Conservation (phyloP, 1,140 invertebrate genomes). For the Piezodorus guildinii region DNA sequence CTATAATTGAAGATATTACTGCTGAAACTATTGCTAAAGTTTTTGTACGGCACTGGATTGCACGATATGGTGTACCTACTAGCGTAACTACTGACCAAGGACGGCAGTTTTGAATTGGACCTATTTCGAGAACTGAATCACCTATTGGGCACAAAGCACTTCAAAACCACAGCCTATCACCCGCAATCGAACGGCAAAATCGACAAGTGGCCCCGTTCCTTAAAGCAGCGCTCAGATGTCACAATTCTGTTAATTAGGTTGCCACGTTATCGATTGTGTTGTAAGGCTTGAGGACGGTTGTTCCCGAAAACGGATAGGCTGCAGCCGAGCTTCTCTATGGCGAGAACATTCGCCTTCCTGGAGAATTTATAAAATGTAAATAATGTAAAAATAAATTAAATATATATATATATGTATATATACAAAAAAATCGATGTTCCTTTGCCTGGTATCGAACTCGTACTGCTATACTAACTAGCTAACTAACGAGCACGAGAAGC, state of each 20-base stretch:
- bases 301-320: neutral
- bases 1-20: neutral
- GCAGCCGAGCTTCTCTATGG: neutral
- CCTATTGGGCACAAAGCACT: neutral
- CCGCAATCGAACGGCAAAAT: too few relatives aligned
- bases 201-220: too few relatives aligned
- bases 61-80: too few relatives aligned
- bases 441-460: too few relatives aligned
- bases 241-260: neutral
- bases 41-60: neutral
- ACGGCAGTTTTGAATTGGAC: neutral
- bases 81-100: neutral
- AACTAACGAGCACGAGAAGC: too few relatives aligned
- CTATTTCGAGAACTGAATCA: neutral
- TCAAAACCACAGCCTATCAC: too few relatives aligned
- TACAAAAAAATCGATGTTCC: too few relatives aligned
- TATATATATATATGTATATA: too few relatives aligned
- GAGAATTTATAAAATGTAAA: neutral
- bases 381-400: too few relatives aligned
- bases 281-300: neutral
- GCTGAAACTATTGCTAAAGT: neutral
- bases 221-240: too few relatives aligned
- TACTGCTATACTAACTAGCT: too few relatives aligned
- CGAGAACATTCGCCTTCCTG: too few relatives aligned
- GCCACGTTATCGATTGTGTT: neutral